Evolutionary conservation across 1,140 invertebrate species (phyloP), one percentile per base, ranked within the genome.

Genomic region (Ceratoteleas bidentatus): DNA sequence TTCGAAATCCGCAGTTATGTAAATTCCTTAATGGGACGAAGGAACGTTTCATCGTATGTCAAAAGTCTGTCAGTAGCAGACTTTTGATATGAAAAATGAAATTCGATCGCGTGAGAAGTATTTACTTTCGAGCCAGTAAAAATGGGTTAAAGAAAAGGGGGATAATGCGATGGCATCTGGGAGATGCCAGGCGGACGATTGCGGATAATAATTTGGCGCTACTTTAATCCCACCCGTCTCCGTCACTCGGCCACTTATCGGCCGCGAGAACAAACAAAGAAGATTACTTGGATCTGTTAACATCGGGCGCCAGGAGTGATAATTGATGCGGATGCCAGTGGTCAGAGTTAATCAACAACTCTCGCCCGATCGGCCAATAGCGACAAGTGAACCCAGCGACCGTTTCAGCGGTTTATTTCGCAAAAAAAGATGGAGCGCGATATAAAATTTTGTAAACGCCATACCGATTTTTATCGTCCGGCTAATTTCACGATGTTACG

Each of bases 221-320:
- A 33, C 47, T 8, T 50, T 50, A n/a, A n/a, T n/a, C n/a, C n/a
- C n/a, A n/a, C n/a, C n/a, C n/a, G n/a, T 16, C 33, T 50, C 47
- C 2, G 0, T 50, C 16, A 14, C 43, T 34, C 24, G 2, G n/a
- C 33, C 11, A n/a, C 61, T 53, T 53, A 65, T 65, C 45, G 2
- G 7, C 8, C 6, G 11, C 6, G 34, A 36, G 50, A 34, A 13
- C 33, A 53, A 65, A 66, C 64, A 56, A 66, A 45, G 64, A 56
- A 56, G 52, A 66, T 66, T 66, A 66, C 40, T 54, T 5, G 50
- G 50, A 65, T 65, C 36, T 43, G 65, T 68, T 68, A 68, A 68
- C 54, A 50, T 68, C 54, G 38, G 65, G 43, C 65, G 65, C 65
- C 65, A 68, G 13, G 13, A 57, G 54, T 68, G 65, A 68, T 68